phyloP scores from a whole-genome alignment of 2,888 invertebrate genomes.

The Ectropis crepuscularia region DNA sequence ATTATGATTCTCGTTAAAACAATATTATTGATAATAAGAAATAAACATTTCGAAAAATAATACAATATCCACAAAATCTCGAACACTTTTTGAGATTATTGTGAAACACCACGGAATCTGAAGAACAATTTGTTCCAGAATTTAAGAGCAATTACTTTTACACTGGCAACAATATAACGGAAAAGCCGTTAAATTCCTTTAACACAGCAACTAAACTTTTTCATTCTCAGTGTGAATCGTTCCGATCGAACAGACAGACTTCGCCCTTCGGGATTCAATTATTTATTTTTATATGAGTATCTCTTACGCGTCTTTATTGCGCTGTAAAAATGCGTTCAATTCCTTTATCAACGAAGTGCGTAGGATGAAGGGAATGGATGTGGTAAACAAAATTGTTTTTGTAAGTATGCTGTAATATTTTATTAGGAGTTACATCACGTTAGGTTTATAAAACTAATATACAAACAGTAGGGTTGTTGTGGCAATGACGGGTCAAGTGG shows the following conservation, averaged over 20 bases:
- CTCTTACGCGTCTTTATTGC: conserved; percentile 58
- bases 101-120: too few species aligned
- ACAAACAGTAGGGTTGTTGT: too few species aligned
- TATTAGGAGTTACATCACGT: too few species aligned
- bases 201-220: conserved; percentile 10
- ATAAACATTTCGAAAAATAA: too few species aligned
- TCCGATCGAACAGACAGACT: conserved; percentile 24
- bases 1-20: too few species aligned
- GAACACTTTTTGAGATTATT: too few species aligned
- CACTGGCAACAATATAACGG: background rate
- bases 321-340: conserved; percentile 52
- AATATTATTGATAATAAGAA: too few species aligned
- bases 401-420: background rate
- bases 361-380: conserved; percentile 30
- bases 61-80: too few species aligned
- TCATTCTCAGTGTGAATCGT: conserved; percentile 5
- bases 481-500: too few species aligned
- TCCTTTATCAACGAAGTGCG: conserved; percentile 40
- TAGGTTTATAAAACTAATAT: too few species aligned
- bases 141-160: background rate
- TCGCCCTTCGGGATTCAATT: conserved; percentile 53
- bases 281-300: conserved; percentile 64
- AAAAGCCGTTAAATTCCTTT: conserved; percentile 1
- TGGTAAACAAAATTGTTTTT: conserved; percentile 17
- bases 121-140: background rate